Evolutionary conservation across 2,113 vertebrate genomes (phyloP), one percentile per base, ranked within the genome.

Genomic region (Ranitomeya imitator): DNA sequence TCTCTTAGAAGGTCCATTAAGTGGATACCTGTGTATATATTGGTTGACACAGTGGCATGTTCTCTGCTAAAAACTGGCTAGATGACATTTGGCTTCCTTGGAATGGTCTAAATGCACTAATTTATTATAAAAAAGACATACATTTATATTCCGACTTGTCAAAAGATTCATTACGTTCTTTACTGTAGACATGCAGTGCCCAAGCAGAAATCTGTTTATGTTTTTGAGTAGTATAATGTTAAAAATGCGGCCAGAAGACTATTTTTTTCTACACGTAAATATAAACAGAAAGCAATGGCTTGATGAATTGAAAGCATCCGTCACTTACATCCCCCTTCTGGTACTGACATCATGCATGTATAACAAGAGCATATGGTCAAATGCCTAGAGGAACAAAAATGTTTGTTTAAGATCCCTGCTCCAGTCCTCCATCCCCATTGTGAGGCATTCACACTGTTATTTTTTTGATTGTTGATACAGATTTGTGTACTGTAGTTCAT

Each of bases 341-440:
- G 61, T 80, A 10, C 86, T 73, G 79, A 79, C 73, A 89, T 91
- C 90, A 91, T 90, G 86, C 84, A 89, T 83, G 26, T 65, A 67
- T 90, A 92, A 90, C n/a, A 88, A 3, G 12, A 54, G 78, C 89
- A 89, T 89, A 78, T 88, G 90, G 79, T 88, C 85, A 86, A 78
- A 77, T 16, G 88, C 89, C 92, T 91, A 89, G 91, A 92, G 88
- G 71, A 65, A 7, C 16, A 0, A 0, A 83, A 83, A 80, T 84
- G 85, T 82, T 37, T 86, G 89, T 71, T 78, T 85, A 55, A 12
- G 77, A 87, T 31, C 55, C 55, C 77, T 71, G 31, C 55, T 71
- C 51, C 10, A 54, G 67, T 71, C 65, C 45, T 69, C 4, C 51
- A 10, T 77, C 26, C 52, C 52, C n/a, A 69, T 57, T 63, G 57